phyloP scores from a whole-genome alignment of 2,888 invertebrate genomes.

The Machimus atricapillus region DNA sequence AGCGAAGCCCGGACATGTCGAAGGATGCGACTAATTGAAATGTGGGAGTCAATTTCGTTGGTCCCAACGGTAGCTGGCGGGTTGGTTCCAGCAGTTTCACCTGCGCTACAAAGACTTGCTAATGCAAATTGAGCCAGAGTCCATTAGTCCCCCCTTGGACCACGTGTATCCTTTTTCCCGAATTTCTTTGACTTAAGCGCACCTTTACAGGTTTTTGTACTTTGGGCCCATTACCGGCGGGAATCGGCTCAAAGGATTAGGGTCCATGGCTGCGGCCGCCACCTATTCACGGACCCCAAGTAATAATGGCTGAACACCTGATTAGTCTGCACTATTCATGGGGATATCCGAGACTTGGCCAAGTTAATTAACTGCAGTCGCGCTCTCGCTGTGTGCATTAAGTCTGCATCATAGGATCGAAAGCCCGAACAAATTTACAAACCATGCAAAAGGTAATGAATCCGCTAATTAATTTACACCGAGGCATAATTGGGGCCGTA shows the following conservation, averaged over 20 bases:
- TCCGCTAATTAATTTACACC: background rate
- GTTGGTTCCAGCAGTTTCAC: background rate
- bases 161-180: background rate
- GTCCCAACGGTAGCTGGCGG: background rate
- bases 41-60: background rate
- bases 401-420: background rate
- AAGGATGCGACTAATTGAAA: background rate
- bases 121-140: background rate
- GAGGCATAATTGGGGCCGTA: background rate
- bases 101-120: background rate
- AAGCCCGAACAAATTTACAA: background rate
- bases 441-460: background rate
- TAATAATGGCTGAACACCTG: background rate
- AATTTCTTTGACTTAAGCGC: background rate
- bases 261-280: background rate
- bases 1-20: background rate
- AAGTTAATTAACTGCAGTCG: background rate
- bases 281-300: background rate
- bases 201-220: background rate
- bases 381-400: background rate
- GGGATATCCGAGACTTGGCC: background rate
- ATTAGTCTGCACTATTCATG: background rate
- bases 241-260: background rate
- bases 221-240: background rate
- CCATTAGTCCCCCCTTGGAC: background rate